A percentile compares a stretch with the other conserved stretches of the same genome.
These are phyloP conservation scores for Trachelus tabidus DNA, from an alignment of 2,888 invertebrate genomes.

Conservation along the genomic window DNA sequence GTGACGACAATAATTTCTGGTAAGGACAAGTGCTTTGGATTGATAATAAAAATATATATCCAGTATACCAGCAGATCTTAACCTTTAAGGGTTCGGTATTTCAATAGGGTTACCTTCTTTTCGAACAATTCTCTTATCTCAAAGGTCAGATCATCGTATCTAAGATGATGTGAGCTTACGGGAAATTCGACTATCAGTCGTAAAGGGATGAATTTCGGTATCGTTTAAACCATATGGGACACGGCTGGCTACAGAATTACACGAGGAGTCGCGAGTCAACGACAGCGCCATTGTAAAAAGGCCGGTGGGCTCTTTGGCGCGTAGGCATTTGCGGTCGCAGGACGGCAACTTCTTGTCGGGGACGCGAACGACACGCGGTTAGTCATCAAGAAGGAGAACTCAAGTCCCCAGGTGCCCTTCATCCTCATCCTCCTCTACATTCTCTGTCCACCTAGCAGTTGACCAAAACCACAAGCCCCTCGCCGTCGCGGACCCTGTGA, in stretches of 20 bases:
- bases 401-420: constrained; percentile 1
- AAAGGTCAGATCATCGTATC: not conserved
- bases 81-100: not conserved
- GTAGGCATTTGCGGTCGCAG: constrained; percentile 50
- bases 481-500: constrained; percentile 3
- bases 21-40: not conserved
- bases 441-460: not conserved
- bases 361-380: constrained; percentile 49
- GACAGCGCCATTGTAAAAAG: not conserved
- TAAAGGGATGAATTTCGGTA: not conserved
- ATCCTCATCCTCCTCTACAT: not conserved
- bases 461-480: constrained; percentile 1
- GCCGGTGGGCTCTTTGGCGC: constrained; percentile 27
- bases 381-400: constrained; percentile 46
- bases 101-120: not conserved
- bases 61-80: not conserved
- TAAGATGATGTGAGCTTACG: not conserved
- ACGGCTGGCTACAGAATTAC: not conserved
- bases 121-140: not conserved
- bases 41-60: not conserved
- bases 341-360: constrained; percentile 18
- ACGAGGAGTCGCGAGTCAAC: not conserved
- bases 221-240: not conserved
- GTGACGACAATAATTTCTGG: not conserved
- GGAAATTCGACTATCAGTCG: not conserved